Conservation (phyloP, 2,113 vertebrate genomes). For the Pachycephala philippinensis region DNA sequence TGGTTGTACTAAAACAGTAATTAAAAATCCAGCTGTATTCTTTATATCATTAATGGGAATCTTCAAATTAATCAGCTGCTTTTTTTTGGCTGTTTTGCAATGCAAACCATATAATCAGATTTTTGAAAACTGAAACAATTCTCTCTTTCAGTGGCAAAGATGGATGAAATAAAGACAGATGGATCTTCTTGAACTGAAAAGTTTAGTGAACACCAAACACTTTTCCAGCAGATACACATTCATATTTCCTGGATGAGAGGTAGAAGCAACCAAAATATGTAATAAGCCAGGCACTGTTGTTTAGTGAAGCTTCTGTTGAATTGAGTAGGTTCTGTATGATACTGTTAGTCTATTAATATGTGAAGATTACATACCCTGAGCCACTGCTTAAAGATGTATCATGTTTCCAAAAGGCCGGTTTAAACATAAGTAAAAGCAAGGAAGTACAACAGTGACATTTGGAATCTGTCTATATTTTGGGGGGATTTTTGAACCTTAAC, state of each 20-base stretch:
- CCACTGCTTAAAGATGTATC: neutral
- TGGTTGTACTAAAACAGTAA: neutral
- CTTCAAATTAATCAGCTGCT: neutral
- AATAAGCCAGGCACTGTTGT: neutral
- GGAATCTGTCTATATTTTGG: neutral
- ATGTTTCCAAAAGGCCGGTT: neutral
- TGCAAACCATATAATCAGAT: neutral
- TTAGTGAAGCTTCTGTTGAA: neutral
- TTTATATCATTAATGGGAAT: neutral
- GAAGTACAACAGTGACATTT: neutral
- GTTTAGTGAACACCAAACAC: neutral
- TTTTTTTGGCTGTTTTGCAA: neutral
- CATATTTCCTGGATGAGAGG: neutral
- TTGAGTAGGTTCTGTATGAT: neutral
- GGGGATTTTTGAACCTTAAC: neutral
- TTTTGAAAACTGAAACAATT: neutral
- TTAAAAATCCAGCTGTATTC: slow-evolving; percentile 16
- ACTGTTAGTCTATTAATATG: neutral
- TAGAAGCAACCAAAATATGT: neutral
- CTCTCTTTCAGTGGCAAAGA: neutral
- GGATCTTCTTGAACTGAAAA: neutral
- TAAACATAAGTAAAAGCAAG: neutral
- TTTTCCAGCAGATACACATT: neutral
- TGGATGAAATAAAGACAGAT: neutral
- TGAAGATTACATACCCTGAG: neutral